These are phyloP conservation scores for Catocala fraxini DNA, from an alignment of 2,888 invertebrate genomes.

Conservation along the genomic window DNA sequence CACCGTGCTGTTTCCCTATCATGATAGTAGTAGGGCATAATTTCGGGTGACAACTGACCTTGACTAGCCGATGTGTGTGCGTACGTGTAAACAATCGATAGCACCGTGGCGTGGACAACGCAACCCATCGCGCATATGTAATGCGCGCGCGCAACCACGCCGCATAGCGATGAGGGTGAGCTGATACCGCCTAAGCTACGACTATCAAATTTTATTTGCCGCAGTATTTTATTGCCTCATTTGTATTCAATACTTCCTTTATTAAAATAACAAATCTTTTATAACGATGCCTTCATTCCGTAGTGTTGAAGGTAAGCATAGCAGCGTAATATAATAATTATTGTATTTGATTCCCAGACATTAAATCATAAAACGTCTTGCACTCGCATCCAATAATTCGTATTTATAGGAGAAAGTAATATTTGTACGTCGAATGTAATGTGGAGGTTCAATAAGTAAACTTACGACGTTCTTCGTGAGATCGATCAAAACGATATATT, in stretches of 20 bases:
- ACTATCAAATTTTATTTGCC: conserved; percentile 73
- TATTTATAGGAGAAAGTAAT: conserved; percentile 63
- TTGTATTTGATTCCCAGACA: conserved; percentile 43
- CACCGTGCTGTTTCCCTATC: conserved; percentile 54
- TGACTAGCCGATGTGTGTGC: conserved; percentile 61
- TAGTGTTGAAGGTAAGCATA: conserved; percentile 37
- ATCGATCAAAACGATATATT: conserved; percentile 22
- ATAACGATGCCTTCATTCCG: conserved; percentile 31
- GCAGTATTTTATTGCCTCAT: conserved; percentile 71
- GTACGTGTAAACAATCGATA: conserved; percentile 81
- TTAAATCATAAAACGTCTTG: conserved; percentile 46
- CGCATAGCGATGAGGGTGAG: conserved; percentile 79
- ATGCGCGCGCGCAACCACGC: conserved; percentile 72
- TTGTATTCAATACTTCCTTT: conserved; percentile 77
- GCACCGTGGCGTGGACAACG: conserved; percentile 66
- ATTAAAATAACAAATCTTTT: conserved; percentile 58
- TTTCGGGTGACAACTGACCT: conserved; percentile 63
- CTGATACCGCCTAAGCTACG: conserved; percentile 64
- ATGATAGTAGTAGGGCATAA: conserved; percentile 60
- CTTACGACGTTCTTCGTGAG: conserved; percentile 32
- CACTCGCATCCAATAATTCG: conserved; percentile 52
- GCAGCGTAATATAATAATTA: conserved; percentile 38
- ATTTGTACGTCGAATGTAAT: conserved; percentile 30
- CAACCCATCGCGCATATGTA: conserved; percentile 77
- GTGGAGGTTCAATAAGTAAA: conserved; percentile 35